Base-by-base conservation (phyloP, 1,140 invertebrate species). In the Calycopis cecrops region DNA sequence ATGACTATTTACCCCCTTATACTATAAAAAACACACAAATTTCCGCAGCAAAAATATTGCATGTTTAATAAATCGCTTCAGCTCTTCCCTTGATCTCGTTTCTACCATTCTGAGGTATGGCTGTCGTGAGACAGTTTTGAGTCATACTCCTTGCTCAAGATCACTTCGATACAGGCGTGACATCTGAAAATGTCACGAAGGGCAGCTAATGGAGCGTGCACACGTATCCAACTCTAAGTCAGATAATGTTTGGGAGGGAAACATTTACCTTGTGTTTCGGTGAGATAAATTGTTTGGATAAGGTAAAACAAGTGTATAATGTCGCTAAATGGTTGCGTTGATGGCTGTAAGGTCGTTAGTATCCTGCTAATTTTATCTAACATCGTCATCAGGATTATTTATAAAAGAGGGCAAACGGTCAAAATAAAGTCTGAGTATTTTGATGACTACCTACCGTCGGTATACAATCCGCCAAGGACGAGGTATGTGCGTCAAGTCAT, bases 61-160 rank as follows among this genome's bases (percentile, higher is more conserved):
- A 28, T 28, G 6, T 6, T 28, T 11, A 11, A 12, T 9, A 33
- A 53, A 56, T 10, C 56, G 57, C 59, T 51, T 9, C 38, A 49
- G 59, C 57, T 58, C 61, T 16, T 63, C 12, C 53, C 60, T 65
- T 69, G 35, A 9, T 60, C 62, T 55, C 8, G 16, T 12, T 12
- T 49, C 7, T 11, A 16, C 28, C 33, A 50, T 59, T 55, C 34
- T 9, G 37, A 44, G 48, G 14, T 14, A n/a, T 62, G 55, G 54
- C 48, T 51, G 51, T 71, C 59, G 70, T 73, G 74, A 73, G 66
- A 64, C 57, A 65, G 63, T 60, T 73, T 73, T 70, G 65, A 76
- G 57, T 78, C 73, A 75, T 73, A 70, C 67, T 60, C 67, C 54
- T 56, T 44, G 67, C 38, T 42, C 51, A 53, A 42, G 51, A 14